Evolutionary conservation across 1,140 invertebrate species (phyloP).

Genomic region (Andrena cerasifolii): DNA sequence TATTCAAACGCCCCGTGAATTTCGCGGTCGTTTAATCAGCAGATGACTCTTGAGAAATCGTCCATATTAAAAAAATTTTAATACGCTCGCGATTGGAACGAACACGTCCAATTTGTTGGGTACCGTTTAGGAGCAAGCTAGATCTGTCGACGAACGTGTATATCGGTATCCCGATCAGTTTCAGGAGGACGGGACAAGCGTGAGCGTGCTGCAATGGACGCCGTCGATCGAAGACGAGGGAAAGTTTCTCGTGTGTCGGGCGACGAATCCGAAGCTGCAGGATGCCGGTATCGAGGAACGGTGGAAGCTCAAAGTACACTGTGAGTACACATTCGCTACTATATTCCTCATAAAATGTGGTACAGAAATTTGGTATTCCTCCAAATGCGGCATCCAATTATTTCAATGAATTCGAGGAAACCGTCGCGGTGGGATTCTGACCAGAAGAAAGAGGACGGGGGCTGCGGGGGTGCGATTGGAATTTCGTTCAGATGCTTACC

Average conservation of each 20-base stretch:
- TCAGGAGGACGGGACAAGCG: constrained; percentile 82
- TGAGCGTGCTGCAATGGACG: constrained; percentile 83
- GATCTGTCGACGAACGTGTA: not conserved
- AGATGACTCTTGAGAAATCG: no score
- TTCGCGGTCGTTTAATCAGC: not conserved
- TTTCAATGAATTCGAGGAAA: constrained; percentile 58
- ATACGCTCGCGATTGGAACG: no score
- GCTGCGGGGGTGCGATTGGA: constrained; percentile 41
- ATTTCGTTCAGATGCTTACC: constrained; percentile 40
- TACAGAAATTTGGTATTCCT: not conserved
- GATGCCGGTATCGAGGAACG: constrained; percentile 85
- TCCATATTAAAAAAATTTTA: no score
- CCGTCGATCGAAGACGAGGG: constrained; percentile 84
- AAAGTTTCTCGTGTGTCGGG: constrained; percentile 86
- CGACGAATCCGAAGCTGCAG: constrained; percentile 86
- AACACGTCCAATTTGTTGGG: no score
- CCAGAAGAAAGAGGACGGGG: constrained; percentile 29
- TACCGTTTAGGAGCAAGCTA: no score
- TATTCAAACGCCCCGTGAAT: not conserved
- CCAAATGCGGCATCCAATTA: constrained; percentile 58
- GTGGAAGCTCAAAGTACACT: constrained; percentile 84
- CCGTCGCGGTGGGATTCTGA: not conserved
- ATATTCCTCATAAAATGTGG: not conserved
- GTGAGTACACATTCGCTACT: constrained; percentile 80
- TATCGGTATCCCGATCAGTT: constrained; percentile 58